Evolutionary conservation across 2,113 vertebrate species (phyloP).

Genomic region (Zosterops borbonicus): DNA sequence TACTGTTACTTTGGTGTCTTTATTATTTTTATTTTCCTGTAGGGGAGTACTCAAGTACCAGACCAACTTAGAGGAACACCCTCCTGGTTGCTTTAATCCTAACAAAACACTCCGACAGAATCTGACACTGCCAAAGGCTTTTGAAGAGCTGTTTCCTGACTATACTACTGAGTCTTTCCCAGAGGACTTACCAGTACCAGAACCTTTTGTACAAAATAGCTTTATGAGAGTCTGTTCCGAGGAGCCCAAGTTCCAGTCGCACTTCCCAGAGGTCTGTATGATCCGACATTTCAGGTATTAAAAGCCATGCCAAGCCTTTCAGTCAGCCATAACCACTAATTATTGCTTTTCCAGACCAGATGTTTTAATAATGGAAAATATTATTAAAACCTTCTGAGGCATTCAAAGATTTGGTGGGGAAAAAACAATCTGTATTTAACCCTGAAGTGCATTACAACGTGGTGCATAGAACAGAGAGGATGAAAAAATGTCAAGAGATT

Average conservation of each 20-base stretch:
- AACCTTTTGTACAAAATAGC: constrained; percentile 52
- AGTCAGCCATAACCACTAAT: constrained; percentile 56
- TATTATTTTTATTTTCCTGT: constrained; percentile 25
- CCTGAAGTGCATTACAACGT: not conserved
- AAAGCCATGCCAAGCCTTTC: constrained; percentile 44
- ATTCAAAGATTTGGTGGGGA: constrained; percentile 1
- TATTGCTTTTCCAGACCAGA: constrained; percentile 59
- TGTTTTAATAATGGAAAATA: constrained; percentile 66
- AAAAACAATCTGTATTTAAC: constrained; percentile 34
- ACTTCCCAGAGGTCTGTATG: constrained; percentile 90
- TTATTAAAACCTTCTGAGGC: constrained; percentile 47
- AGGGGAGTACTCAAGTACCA: constrained; percentile 96
- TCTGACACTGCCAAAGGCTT: constrained; percentile 2
- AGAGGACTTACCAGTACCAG: constrained; percentile 47
- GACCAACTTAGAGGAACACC: constrained; percentile 87
- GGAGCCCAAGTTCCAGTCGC: constrained; percentile 87
- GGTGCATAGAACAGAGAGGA: not conserved
- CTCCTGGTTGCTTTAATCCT: constrained; percentile 86
- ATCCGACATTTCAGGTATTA: constrained; percentile 50
- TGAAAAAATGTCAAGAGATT: not conserved
- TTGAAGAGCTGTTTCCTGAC: constrained; percentile 43
- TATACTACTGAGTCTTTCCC: constrained; percentile 10
- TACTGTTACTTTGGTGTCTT: not conserved
- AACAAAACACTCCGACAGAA: constrained; percentile 75
- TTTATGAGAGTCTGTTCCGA: constrained; percentile 78